These are phyloP conservation scores for Xylota segnis DNA, from an alignment of 2,888 invertebrate genomes.

Conservation along the genomic window DNA sequence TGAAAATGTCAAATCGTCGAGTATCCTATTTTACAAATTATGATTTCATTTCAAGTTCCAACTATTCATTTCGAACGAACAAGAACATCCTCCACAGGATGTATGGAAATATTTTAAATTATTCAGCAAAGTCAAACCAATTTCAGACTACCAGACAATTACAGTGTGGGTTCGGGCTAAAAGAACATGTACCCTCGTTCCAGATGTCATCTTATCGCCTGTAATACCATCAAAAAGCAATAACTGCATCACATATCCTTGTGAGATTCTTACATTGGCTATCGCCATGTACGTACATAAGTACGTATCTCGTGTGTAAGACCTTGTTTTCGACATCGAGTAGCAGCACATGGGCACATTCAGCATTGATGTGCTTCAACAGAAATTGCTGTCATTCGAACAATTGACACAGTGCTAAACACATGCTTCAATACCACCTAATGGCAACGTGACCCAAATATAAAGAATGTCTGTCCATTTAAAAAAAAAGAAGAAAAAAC, in stretches of 20 bases:
- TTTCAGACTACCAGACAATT: neutral
- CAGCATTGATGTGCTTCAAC: conserved; percentile 13
- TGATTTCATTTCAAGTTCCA: neutral
- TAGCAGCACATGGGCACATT: conserved; percentile 8
- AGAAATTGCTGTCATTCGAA: conserved; percentile 20
- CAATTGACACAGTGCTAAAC: conserved; percentile 40
- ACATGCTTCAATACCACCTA: conserved; percentile 40
- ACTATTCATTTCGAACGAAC: neutral
- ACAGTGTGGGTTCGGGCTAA: neutral
- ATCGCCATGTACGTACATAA: too few species aligned
- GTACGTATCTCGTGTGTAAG: neutral
- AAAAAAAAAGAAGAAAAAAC: too few species aligned
- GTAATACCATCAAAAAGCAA: conserved; percentile 31
- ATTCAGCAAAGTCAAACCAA: conserved; percentile 2
- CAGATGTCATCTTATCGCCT: conserved; percentile 17
- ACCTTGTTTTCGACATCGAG: conserved; percentile 11
- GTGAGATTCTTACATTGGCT: neutral
- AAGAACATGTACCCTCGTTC: conserved; percentile 4
- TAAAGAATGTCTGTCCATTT: conserved; percentile 14
- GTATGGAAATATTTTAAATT: neutral
- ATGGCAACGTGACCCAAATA: conserved; percentile 64
- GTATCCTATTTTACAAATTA: neutral
- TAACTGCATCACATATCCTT: conserved; percentile 17
- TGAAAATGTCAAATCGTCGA: neutral
- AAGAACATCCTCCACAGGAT: too few species aligned